Percentiles rank a stretch among this genome's conserved stretches.
phyloP scores from a whole-genome alignment of 2,113 vertebrate species.

The Hemiprocne comata region DNA sequence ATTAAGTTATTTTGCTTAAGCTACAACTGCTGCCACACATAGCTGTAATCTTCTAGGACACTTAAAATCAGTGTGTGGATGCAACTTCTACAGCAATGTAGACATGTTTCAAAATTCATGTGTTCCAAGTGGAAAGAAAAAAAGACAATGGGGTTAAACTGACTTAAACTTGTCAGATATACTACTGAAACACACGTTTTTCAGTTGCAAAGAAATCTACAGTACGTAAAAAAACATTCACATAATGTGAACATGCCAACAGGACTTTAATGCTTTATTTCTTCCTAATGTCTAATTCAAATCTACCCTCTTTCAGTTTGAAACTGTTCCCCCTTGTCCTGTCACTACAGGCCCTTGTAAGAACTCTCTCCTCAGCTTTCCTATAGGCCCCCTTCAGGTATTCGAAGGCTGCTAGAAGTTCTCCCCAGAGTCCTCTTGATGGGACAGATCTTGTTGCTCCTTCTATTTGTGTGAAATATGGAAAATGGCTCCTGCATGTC shows the following conservation, averaged over 20 bases:
- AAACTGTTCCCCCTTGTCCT: too few species aligned
- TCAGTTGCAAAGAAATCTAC: not conserved
- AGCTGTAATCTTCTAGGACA: not conserved
- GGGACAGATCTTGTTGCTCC: not conserved
- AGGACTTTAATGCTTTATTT: not conserved
- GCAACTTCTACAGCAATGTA: not conserved
- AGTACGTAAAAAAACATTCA: not conserved
- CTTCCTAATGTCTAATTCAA: too few species aligned
- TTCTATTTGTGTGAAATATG: not conserved
- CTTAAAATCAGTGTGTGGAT: not conserved
- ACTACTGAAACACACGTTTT: not conserved
- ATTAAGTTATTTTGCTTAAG: not conserved
- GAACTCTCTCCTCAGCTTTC: too few species aligned
- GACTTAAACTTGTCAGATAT: not conserved
- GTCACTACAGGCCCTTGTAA: too few species aligned
- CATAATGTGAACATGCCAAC: not conserved
- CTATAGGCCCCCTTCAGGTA: too few species aligned
- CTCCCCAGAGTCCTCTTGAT: too few species aligned
- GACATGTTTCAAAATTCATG: not conserved
- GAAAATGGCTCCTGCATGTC: not conserved
- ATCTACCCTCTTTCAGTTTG: too few species aligned
- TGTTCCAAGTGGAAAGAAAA: not conserved
- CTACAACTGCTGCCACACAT: not conserved
- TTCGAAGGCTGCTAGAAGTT: too few species aligned
- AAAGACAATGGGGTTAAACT: not conserved